Conservation (phyloP, 2,113 vertebrate species). For the Mohoua ochrocephala region DNA sequence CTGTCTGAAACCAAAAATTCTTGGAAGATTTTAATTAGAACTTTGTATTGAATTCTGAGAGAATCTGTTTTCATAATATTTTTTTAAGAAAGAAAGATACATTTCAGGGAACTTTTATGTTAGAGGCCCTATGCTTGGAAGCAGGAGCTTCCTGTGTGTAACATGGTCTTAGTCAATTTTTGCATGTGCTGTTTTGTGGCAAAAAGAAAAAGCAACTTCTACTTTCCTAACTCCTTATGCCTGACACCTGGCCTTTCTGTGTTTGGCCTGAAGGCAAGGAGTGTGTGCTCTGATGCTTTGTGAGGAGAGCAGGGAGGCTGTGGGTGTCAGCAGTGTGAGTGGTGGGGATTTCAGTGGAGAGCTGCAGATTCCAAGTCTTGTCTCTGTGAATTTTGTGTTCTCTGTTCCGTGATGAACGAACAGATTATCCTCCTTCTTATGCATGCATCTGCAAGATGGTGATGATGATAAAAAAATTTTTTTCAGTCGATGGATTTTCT, state of each 20-base stretch:
- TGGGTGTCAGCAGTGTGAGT: background rate
- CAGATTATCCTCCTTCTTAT: background rate
- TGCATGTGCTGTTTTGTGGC: background rate
- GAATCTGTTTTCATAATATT: background rate
- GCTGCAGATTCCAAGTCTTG: background rate
- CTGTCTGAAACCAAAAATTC: background rate
- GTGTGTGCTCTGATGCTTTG: background rate
- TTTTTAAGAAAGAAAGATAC: background rate
- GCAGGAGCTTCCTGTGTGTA: background rate
- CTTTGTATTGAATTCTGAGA: background rate
- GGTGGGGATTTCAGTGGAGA: background rate
- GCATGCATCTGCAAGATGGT: background rate
- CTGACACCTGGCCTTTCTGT: background rate
- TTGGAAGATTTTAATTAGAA: background rate
- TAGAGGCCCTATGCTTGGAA: background rate
- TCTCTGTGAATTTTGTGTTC: background rate
- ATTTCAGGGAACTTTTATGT: background rate
- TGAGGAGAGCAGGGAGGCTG: background rate
- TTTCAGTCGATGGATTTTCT: background rate
- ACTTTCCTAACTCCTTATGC: background rate
- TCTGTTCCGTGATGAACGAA: background rate
- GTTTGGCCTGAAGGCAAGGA: background rate
- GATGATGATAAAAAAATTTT: background rate
- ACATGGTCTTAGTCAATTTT: background rate
- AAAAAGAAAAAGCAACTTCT: background rate